These are phyloP conservation scores for Mobula birostris DNA, from an alignment of 2,113 vertebrate genomes.

Conservation along the genomic window DNA sequence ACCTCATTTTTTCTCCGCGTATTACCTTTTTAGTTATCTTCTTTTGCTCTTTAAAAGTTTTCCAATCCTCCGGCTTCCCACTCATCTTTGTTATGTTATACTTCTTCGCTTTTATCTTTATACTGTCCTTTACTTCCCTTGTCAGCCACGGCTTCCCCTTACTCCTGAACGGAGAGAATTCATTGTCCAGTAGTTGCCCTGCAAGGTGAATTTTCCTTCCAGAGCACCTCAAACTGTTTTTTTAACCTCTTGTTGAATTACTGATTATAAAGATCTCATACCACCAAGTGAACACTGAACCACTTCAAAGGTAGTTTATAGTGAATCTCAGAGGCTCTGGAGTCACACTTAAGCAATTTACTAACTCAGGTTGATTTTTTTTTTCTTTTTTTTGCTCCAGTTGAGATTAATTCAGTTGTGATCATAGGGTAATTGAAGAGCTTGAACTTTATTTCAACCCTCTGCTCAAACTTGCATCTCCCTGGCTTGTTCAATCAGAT, in stretches of 20 bases:
- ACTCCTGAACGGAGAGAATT: background rate
- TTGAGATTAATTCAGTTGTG: background rate
- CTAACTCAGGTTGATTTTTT: background rate
- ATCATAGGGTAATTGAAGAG: background rate
- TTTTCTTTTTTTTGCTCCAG: background rate
- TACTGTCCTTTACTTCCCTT: too few species aligned
- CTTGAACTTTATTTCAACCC: background rate
- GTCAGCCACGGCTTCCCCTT: too few species aligned
- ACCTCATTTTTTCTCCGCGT: too few species aligned
- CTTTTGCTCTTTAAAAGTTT: too few species aligned
- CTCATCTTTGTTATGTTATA: too few species aligned
- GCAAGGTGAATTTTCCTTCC: background rate
- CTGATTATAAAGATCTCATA: background rate
- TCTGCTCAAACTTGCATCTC: background rate
- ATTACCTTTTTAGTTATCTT: too few species aligned
- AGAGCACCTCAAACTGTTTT: background rate
- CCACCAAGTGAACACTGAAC: background rate
- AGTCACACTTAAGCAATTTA: background rate
- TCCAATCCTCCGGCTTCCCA: too few species aligned
- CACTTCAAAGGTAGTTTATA: background rate
- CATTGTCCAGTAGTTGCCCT: background rate
- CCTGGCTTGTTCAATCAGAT: background rate
- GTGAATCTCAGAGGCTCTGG: background rate
- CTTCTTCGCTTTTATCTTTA: too few species aligned
- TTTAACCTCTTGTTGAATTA: background rate